These are phyloP conservation scores for Drosophila gunungcola DNA, from an alignment of 1,140 invertebrate genomes.

Conservation along the genomic window DNA sequence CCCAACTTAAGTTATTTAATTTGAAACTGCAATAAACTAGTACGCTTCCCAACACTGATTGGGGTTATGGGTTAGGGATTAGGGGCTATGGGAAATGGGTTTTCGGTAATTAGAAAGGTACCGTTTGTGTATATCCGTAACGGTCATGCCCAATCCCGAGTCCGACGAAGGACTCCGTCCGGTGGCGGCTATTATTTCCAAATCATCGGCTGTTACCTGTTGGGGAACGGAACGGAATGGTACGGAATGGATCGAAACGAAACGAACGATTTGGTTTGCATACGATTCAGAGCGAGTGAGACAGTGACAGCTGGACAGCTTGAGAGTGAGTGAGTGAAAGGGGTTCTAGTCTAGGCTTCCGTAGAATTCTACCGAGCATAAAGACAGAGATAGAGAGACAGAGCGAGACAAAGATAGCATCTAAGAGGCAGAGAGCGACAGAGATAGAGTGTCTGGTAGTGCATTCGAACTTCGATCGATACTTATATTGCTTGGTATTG, in stretches of 20 bases:
- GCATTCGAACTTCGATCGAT: constrained; percentile 24
- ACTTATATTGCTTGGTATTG: constrained; percentile 6
- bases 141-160: constrained; percentile 82
- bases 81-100: not conserved
- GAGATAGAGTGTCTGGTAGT: constrained; percentile 35
- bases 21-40: too few species aligned
- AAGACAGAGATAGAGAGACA: constrained; percentile 26
- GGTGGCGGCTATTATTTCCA: constrained; percentile 83
- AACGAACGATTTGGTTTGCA: constrained; percentile 67
- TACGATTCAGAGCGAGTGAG: constrained; percentile 58
- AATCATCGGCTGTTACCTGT: constrained; percentile 84
- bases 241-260: constrained; percentile 61
- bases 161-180: constrained; percentile 83
- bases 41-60: not conserved
- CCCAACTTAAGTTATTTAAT: too few species aligned
- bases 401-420: constrained; percentile 31
- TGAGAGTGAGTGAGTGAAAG: constrained; percentile 26
- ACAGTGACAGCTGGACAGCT: constrained; percentile 21
- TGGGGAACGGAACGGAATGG: constrained; percentile 66
- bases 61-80: not conserved
- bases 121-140: constrained; percentile 84
- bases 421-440: constrained; percentile 20
- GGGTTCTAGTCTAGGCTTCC: constrained; percentile 23
- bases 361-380: constrained; percentile 31
- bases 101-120: constrained; percentile 53